Evolutionary conservation across 35 echinoderm and acorn worm species (phyloP), one percentile per base, ranked within the genome.

Genomic region (Lytechinus pictus): DNA sequence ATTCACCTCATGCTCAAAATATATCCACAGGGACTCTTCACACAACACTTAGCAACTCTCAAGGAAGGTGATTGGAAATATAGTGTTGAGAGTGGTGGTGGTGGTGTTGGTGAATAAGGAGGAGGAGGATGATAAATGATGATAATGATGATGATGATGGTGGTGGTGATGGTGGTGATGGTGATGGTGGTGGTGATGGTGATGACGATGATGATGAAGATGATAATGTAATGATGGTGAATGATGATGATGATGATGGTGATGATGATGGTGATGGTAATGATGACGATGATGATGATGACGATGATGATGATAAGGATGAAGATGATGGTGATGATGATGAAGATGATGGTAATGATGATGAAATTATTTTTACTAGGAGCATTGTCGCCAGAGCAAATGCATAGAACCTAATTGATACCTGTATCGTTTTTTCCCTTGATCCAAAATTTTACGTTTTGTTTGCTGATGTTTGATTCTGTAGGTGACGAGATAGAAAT

Each of bases 1-100:
- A 10, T 99, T 24, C 95, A 97, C 86, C 94, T 99, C 19, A 99
- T 99, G 98, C 95, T 99, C 44, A 99, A 99, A 66, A 95, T 97
- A 54, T 99, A 99, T 54, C 94, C 95, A 7, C 89, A 96, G 95
- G 98, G 98, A 12, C 54, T 58, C 6, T 53, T 99, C 27, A 99
- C 98, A 8, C 96, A 96, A 52, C 90, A 94, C 27, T 56, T 99
- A 51, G 95, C 86, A 61, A 92, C 56, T 55, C 93, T 97, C 14
- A 97, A 94, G 66, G 79, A 60, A 95, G 97, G 97, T 97, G 28
- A 61, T 44, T 44, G 52, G 10, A 55, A 54, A 54, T 28, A 12
- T 19, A 5, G 27, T 33, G 21, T 52, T 53, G 13, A 90, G 33
- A 90, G 28, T 14, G 11, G 52, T 5, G 10, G 1, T 51, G 16